Conservation (phyloP, 2,888 invertebrate genomes). For the Amorpha juglandis region DNA sequence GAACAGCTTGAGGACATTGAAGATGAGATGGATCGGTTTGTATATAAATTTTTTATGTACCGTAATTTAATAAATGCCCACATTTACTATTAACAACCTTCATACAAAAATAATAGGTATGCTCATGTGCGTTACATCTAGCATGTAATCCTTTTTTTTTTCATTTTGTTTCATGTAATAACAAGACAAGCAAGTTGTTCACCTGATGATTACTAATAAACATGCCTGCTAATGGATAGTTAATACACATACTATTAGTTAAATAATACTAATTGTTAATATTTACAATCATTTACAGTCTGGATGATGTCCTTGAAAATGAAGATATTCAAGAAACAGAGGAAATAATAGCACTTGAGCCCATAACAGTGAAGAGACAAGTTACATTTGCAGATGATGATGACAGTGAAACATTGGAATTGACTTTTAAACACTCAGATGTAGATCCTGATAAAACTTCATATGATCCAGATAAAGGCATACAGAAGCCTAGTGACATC, state of each 20-base stretch:
- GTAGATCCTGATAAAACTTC: conserved; percentile 47
- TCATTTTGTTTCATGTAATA: no score
- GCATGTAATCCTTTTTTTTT: no score
- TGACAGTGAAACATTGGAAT: conserved; percentile 64
- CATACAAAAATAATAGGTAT: no score
- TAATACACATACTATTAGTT: no score
- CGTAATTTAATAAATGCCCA: neutral
- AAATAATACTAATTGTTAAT: neutral
- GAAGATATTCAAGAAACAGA: conserved; percentile 50
- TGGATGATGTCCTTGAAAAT: conserved; percentile 59
- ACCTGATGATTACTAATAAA: no score
- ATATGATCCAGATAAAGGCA: conserved; percentile 59
- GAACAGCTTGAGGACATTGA: conserved; percentile 80
- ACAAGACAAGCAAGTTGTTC: no score
- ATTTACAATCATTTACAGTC: conserved; percentile 32
- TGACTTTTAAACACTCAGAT: conserved; percentile 68
- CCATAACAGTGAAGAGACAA: conserved; percentile 50
- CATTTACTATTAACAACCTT: no score
- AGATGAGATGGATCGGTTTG: conserved; percentile 82
- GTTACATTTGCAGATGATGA: conserved; percentile 74
- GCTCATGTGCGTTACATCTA: no score
- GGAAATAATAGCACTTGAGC: conserved; percentile 35
- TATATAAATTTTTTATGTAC: conserved; percentile 7
- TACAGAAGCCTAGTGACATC: conserved; percentile 75
- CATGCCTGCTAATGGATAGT: no score